phyloP scores from a whole-genome alignment of 1,140 invertebrate genomes.

The Trichogramma pretiosum region DNA sequence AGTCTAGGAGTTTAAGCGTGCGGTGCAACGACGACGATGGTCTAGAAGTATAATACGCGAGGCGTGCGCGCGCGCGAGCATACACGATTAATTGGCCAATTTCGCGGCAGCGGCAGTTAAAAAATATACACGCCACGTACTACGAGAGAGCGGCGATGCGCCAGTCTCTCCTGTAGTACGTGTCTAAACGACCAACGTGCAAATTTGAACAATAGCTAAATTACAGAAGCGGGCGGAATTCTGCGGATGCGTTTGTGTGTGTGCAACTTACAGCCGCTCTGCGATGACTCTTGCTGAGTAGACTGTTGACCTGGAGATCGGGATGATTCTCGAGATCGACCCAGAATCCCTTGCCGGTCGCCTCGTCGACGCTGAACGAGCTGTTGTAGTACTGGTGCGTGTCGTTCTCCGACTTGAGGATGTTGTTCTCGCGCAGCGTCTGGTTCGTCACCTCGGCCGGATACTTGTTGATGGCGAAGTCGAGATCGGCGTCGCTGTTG shows the following conservation, averaged over 20 bases:
- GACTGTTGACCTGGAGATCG: conserved; percentile 53
- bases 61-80: too few relatives aligned
- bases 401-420: conserved; percentile 51
- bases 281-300: conserved; percentile 79
- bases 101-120: too few relatives aligned
- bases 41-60: too few relatives aligned
- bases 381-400: conserved; percentile 73
- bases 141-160: conserved; percentile 6
- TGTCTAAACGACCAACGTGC: too few relatives aligned
- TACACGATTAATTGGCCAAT: too few relatives aligned
- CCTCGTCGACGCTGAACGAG: conserved; percentile 51
- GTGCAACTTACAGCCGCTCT: conserved; percentile 68
- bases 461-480: conserved; percentile 39
- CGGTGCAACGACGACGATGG: too few relatives aligned
- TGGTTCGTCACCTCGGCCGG: conserved; percentile 36
- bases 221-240: too few relatives aligned
- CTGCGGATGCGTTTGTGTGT: too few relatives aligned
- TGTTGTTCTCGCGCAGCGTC: conserved; percentile 43
- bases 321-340: conserved; percentile 55
- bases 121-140: too few relatives aligned
- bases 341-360: conserved; percentile 59
- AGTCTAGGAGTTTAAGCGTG: too few relatives aligned
- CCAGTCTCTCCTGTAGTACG: too few relatives aligned
- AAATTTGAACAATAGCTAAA: too few relatives aligned
- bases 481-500: conserved; percentile 19